Evolutionary conservation across 2,797 vertebrate genomes (phyloP), one percentile per base, ranked within the genome.

Genomic region (Nyctalus aviator): DNA sequence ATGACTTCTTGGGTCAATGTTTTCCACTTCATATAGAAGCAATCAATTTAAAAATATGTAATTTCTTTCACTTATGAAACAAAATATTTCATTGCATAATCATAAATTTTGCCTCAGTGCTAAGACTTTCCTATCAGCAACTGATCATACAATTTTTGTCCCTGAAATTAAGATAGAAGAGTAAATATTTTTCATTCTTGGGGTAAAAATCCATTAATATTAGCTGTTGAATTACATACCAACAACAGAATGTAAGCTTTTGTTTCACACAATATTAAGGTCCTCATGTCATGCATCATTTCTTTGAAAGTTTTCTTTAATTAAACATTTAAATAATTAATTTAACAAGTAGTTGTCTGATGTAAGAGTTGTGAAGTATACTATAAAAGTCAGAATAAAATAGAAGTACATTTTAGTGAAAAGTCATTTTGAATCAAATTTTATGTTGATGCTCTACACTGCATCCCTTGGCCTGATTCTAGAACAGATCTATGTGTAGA

Each of bases 311-410:
- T 23, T 83, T 91, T 76, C n/a, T 71, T 81, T 85, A 85, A 84
- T 69, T 57, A 18, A 15, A 72, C 6, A 77, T 90, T 76, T 79
- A 94, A 94, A 48, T 79, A 48, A 7, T 72, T 76, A 32, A 50
- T 44, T 92, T 86, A 76, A 86, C 21, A 86, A 59, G 18, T 27
- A 66, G 6, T 84, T 66, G 21, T 71, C 32, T 84, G 13, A 83
- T 62, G 35, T 7, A 68, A 93, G 23, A 90, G 64, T n/a, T 87
- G n/a, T 1, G 2, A 84, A 91, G 75, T 55, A 41, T n/a, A 64
- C 6, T 76, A n/a, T 32, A 66, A 76, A 94, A 90, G 17, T 87
- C 23, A 95, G 84, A 91, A 84, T 72, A 89, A 92, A 91, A 75
- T 66, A 84, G 18, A 27, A 87, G n/a, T 73, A 53, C 15, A 87